Base-by-base conservation (phyloP, 2,113 vertebrate genomes). In the Marcusenius ussheri region DNA sequence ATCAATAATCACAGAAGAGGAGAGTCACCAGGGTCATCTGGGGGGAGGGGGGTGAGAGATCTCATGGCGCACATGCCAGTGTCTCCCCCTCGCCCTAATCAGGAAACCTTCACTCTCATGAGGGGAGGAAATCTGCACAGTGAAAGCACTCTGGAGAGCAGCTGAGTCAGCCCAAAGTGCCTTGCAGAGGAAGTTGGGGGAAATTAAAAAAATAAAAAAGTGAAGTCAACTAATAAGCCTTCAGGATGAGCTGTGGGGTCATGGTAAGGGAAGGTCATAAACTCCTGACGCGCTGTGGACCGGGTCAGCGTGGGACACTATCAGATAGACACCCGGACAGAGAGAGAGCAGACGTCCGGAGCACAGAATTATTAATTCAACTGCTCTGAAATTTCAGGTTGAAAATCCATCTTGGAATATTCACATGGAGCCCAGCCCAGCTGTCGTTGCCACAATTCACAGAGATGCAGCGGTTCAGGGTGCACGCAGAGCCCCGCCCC, bases 91-190 rank as follows among this genome's bases (percentile, higher is more conserved):
- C 10, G 3, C 19, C 51, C 87, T 50, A 51, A 50, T 83, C 74
- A 83, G 89, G 77, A 83, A 83, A 50, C 50, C 31, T 42, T 56
- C 50, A 83, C 47, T 89, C 47, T 77, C 19, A 17, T 35, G 35
- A 84, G 77, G 39, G 49, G 49, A 89, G 89, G 53, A 90, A 90
- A 90, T 86, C 80, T 86, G 89, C 45, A 19, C 21, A 86, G 83
- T 31, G 27, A 86, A 46, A 45, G 27, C 31, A 58, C 47, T 89
- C 50, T 45, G 13, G 45, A 49, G 15, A 35, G 15, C 50, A 80
- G 89, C 89, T 53, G 70, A 83, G 50, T 83, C 89, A 89, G 89
- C 50, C 21, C 74, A 89, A 89, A 89, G 21, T 84, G 83, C 39
- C 42, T 84, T 46, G 80, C 42, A 47, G 11, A 84, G 80, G 80